Conservation (phyloP, 2,113 vertebrate genomes). For the Mus pahari region DNA sequence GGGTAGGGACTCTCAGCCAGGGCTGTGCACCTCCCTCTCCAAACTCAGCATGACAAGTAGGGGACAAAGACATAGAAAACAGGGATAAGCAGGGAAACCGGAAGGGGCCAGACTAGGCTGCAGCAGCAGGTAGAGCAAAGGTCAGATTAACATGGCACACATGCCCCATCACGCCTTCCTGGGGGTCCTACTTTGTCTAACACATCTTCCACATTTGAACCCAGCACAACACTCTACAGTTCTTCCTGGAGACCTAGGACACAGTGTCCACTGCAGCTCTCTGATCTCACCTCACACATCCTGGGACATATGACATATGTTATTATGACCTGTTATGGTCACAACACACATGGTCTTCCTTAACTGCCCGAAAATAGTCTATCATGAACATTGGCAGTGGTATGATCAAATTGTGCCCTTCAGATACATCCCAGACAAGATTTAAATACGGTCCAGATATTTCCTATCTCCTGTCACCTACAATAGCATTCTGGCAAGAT, state of each 20-base stretch:
- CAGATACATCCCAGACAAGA: not conserved
- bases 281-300: not conserved
- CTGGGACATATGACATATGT: not conserved
- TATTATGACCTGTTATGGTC: not conserved
- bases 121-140: not conserved
- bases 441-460: not conserved
- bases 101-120: not conserved
- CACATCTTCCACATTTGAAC: not conserved
- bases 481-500: not conserved
- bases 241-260: not conserved
- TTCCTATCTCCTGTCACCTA: not conserved
- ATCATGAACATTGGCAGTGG: not conserved
- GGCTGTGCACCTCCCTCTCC: not conserved
- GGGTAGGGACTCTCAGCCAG: not conserved
- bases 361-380: no score
- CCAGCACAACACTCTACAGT: not conserved
- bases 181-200: not conserved
- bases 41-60: not conserved
- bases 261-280: not conserved
- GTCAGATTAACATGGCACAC: not conserved
- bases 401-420: not conserved
- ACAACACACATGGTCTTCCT: not conserved
- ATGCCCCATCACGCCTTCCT: accelerated
- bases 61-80: not conserved
- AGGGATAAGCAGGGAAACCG: accelerated